A percentile compares a stretch with the other conserved stretches of the same genome.
Conservation (phyloP, 2,888 invertebrate genomes). For the Thecocarcelia acutangulata region DNA sequence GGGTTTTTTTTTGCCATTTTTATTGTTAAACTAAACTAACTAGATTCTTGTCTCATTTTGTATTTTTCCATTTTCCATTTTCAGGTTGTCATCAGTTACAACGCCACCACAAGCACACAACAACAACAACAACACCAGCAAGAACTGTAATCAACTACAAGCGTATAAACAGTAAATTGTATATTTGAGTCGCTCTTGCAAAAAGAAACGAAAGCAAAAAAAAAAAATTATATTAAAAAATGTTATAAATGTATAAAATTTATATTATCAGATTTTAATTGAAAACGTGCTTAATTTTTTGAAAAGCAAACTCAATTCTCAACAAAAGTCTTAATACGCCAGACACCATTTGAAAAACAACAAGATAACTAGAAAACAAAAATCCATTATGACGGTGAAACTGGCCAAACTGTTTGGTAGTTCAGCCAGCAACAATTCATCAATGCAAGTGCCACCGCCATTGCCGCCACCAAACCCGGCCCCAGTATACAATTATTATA, state of each 20-base stretch:
- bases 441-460: constrained; percentile 59
- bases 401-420: constrained; percentile 73
- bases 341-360: not conserved
- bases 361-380: constrained; percentile 5
- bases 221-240: constrained; percentile 31
- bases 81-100: constrained; percentile 54
- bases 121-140: not conserved
- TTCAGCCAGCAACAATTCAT: constrained; percentile 59
- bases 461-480: constrained; percentile 55
- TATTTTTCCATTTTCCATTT: constrained; percentile 26
- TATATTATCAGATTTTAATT: constrained; percentile 73
- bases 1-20: constrained; percentile 11
- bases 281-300: constrained; percentile 73
- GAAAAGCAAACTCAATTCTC: constrained; percentile 40
- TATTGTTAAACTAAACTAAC: constrained; percentile 34
- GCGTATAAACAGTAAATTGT: constrained; percentile 32
- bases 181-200: not conserved
- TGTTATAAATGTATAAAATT: constrained; percentile 46
- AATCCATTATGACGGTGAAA: constrained; percentile 75
- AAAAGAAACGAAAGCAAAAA: constrained; percentile 4
- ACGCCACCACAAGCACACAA: constrained; percentile 10
- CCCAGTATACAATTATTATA: constrained; percentile 59
- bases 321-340: not conserved
- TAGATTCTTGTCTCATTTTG: constrained; percentile 23
- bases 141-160: constrained; percentile 8